Conservation (phyloP, 2,888 invertebrate species). For the Rotaria magnacalcarata region DNA sequence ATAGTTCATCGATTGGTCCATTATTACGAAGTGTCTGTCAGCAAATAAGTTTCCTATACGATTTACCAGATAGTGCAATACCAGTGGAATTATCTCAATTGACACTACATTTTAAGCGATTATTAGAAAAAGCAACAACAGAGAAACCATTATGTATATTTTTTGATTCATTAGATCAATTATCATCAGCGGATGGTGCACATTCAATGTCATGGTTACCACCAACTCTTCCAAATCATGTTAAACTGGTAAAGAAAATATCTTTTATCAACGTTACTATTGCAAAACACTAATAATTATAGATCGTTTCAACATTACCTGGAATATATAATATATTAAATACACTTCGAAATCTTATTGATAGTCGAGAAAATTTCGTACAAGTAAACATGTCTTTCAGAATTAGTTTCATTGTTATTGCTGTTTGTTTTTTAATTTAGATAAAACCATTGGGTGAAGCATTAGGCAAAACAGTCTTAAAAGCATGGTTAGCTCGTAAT, state of each 20-base stretch:
- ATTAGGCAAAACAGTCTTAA: slow-evolving; percentile 83
- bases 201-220: slow-evolving; percentile 95
- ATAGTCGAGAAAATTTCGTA: slow-evolving; percentile 79
- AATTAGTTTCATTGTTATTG: slow-evolving; percentile 43
- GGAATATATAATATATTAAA: slow-evolving; percentile 48
- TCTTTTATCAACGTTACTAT: neutral
- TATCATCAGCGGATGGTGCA: slow-evolving; percentile 85
- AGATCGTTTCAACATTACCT: slow-evolving; percentile 65
- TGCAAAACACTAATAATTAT: slow-evolving; percentile 59
- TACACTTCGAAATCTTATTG: slow-evolving; percentile 74
- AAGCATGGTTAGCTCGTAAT: slow-evolving; percentile 80
- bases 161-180: slow-evolving; percentile 90
- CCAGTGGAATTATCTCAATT: slow-evolving; percentile 91
- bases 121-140: slow-evolving; percentile 66
- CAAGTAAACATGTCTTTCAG: slow-evolving; percentile 67
- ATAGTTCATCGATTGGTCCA: slow-evolving; percentile 85
- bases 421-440: slow-evolving; percentile 51
- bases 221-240: slow-evolving; percentile 77
- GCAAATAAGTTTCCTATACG: slow-evolving; percentile 69
- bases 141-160: slow-evolving; percentile 77
- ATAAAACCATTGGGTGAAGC: slow-evolving; percentile 73
- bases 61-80: slow-evolving; percentile 68
- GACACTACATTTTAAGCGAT: slow-evolving; percentile 88
- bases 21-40: slow-evolving; percentile 89
- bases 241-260: slow-evolving; percentile 68